Conservation (phyloP, 2,888 invertebrate genomes). For the Tuta absoluta region DNA sequence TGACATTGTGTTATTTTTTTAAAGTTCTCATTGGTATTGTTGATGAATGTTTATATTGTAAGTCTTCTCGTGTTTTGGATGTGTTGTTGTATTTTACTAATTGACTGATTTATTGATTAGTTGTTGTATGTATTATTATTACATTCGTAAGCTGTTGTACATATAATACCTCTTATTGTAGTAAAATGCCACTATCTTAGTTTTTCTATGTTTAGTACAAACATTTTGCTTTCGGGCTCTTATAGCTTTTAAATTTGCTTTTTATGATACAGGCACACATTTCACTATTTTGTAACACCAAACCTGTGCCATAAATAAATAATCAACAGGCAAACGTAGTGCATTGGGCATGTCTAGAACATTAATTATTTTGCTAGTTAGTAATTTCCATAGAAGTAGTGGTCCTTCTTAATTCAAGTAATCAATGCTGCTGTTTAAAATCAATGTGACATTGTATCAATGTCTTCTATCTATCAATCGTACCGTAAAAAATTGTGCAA, state of each 20-base stretch:
- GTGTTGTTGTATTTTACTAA: slow-evolving; percentile 56
- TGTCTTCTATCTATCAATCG: neutral
- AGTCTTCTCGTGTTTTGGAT: slow-evolving; percentile 28
- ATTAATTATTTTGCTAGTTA: no score
- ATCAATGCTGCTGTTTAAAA: neutral
- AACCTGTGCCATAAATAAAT: slow-evolving; percentile 53
- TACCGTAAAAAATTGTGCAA: slow-evolving; percentile 46
- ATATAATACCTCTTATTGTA: slow-evolving; percentile 48
- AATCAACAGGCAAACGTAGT: neutral
- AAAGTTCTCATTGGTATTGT: slow-evolving; percentile 13
- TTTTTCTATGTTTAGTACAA: slow-evolving; percentile 54
- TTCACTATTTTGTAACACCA: slow-evolving; percentile 31
- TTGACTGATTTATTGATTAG: slow-evolving; percentile 69
- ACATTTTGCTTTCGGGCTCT: slow-evolving; percentile 57
- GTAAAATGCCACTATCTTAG: slow-evolving; percentile 48
- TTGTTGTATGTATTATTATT: slow-evolving; percentile 45
- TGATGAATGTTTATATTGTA: slow-evolving; percentile 16
- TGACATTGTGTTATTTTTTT: slow-evolving; percentile 3
- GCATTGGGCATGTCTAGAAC: no score
- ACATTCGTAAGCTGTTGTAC: slow-evolving; percentile 47
- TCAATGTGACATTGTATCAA: slow-evolving; percentile 5
- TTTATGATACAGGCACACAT: slow-evolving; percentile 40
- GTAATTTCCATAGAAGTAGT: neutral
- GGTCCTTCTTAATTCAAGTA: neutral
- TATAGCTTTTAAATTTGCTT: slow-evolving; percentile 47